These are phyloP conservation scores for Parus major DNA, from an alignment of 2,113 vertebrate species.

Conservation along the genomic window DNA sequence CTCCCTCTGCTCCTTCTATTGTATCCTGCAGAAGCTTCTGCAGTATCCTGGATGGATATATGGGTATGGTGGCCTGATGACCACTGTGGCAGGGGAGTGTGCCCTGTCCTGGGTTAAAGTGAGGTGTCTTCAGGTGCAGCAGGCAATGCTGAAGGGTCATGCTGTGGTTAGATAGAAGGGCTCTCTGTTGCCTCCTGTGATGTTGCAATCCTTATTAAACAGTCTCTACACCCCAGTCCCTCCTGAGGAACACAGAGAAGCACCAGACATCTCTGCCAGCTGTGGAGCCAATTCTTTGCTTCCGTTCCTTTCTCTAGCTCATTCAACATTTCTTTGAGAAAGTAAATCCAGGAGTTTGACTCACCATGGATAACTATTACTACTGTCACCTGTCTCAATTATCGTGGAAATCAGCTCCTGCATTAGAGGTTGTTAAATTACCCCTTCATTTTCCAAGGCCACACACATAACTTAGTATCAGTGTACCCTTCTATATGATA, in stretches of 20 bases:
- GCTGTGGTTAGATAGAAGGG: neutral
- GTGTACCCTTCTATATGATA: neutral
- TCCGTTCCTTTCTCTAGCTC: neutral
- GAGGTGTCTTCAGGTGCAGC: neutral
- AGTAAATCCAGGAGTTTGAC: neutral
- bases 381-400: neutral
- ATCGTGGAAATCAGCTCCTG: neutral
- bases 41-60: no score
- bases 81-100: neutral
- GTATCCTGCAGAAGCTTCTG: neutral
- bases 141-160: neutral
- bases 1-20: neutral
- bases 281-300: neutral
- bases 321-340: neutral
- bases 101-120: fast-evolving
- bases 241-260: neutral
- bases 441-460: neutral
- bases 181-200: neutral
- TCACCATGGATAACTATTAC: neutral
- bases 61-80: neutral
- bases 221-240: neutral
- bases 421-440: neutral
- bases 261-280: neutral
- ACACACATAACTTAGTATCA: neutral
- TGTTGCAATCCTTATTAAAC: neutral